Percentiles rank a stretch among this genome's conserved stretches.
phyloP scores from a whole-genome alignment of 2,888 invertebrate species.

The Cheilosia impressa region DNA sequence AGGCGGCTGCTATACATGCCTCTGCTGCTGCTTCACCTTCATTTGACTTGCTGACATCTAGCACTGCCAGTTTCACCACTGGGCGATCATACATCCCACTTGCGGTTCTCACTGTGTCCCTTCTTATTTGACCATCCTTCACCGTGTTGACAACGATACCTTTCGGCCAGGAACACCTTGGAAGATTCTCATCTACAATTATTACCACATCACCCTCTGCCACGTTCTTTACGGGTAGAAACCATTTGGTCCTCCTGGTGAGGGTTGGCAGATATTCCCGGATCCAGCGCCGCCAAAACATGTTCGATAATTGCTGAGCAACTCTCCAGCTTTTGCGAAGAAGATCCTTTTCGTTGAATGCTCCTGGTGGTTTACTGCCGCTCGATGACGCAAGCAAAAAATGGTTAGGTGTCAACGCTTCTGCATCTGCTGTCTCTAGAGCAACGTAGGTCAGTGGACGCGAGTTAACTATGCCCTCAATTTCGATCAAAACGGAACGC shows the following conservation, averaged over 20 bases:
- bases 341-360: neutral
- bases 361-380: neutral
- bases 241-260: slow-evolving; percentile 58
- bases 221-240: slow-evolving; percentile 17
- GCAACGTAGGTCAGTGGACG: too few species aligned
- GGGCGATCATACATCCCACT: neutral
- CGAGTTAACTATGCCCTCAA: too few species aligned
- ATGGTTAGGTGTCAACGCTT: slow-evolving; percentile 9
- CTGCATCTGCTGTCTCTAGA: too few species aligned
- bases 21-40: too few species aligned
- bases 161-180: slow-evolving; percentile 56
- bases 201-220: slow-evolving; percentile 50
- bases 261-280: slow-evolving; percentile 6
- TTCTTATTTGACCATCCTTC: slow-evolving; percentile 54
- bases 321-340: neutral
- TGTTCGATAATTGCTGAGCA: neutral
- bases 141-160: slow-evolving; percentile 38
- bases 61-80: too few species aligned
- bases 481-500: too few species aligned
- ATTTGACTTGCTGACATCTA: too few species aligned
- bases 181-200: slow-evolving; percentile 55
- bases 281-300: neutral
- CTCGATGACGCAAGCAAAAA: neutral
- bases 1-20: too few species aligned
- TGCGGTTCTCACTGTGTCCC: too few species aligned